These are phyloP conservation scores for Hydra vulgaris DNA, from an alignment of 30 jellyfish, hydroid and myxozoan species.

Conservation along the genomic window DNA sequence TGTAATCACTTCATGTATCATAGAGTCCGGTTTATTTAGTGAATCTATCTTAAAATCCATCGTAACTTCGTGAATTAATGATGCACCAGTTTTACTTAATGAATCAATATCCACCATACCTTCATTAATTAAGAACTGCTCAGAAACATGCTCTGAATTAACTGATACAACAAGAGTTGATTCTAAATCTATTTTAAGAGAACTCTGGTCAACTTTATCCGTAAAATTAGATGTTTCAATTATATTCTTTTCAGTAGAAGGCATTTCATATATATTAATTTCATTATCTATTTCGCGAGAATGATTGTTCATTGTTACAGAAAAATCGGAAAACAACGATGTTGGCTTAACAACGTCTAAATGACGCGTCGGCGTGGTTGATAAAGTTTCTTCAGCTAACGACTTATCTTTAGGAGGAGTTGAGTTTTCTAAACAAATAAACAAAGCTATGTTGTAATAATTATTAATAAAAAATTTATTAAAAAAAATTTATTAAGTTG, in stretches of 20 bases:
- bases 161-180: background rate
- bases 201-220: background rate
- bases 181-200: background rate
- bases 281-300: background rate
- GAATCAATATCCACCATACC: background rate
- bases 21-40: no score
- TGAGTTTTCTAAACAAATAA: background rate
- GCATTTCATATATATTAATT: background rate
- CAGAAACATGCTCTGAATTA: background rate
- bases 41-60: no score
- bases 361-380: slow-evolving; percentile 28
- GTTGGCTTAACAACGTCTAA: slow-evolving; percentile 29
- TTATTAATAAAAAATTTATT: background rate
- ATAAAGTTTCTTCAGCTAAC: slow-evolving; percentile 28
- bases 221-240: background rate
- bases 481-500: no score
- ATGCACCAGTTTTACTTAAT: no score
- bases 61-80: no score
- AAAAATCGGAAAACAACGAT: slow-evolving; percentile 28
- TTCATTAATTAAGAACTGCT: background rate
- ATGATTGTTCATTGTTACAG: background rate
- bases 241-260: background rate
- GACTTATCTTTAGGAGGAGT: slow-evolving; percentile 26
- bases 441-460: background rate
- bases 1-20: background rate